Evolutionary conservation across 2,113 vertebrate species (phyloP).

Genomic region (Hymenochirus boettgeri): DNA sequence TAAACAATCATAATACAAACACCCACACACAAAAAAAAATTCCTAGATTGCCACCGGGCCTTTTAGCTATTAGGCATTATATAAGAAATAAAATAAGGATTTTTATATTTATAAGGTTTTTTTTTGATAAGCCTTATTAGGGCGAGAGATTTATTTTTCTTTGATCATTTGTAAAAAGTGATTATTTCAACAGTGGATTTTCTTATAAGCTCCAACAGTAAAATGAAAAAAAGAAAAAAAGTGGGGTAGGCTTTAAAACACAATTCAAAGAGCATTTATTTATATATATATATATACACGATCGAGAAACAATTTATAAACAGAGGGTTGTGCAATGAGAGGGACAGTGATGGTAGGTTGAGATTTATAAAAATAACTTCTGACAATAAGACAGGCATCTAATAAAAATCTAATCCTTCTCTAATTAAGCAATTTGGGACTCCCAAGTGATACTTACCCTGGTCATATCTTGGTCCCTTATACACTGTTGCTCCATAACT

Average conservation of each 20-base stretch:
- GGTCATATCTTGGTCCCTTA: no score
- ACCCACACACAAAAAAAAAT: conserved; percentile 44
- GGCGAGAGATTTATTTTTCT: conserved; percentile 70
- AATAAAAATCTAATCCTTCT: no score
- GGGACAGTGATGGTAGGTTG: no score
- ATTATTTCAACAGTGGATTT: conserved; percentile 64
- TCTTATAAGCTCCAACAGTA: conserved; percentile 55
- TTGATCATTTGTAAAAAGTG: conserved; percentile 69
- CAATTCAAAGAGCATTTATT: conserved; percentile 43
- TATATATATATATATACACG: no score
- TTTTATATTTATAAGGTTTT: conserved; percentile 47
- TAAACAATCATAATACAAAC: conserved; percentile 48
- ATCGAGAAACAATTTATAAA: conserved; percentile 47
- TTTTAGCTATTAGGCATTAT: conserved; percentile 62
- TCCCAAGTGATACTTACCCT: no score
- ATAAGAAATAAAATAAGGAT: conserved; percentile 29
- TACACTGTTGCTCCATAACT: no score
- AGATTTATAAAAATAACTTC: no score
- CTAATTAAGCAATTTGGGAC: no score
- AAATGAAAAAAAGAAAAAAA: neutral
- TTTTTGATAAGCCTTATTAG: conserved; percentile 59
- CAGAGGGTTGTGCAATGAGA: conserved; percentile 45
- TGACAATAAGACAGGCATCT: no score
- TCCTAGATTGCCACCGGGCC: conserved; percentile 56
- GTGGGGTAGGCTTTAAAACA: conserved; percentile 49